Evolutionary conservation across 1,140 invertebrate genomes (phyloP), one percentile per base, ranked within the genome.

Genomic region (Tyrophagus putrescentiae): DNA sequence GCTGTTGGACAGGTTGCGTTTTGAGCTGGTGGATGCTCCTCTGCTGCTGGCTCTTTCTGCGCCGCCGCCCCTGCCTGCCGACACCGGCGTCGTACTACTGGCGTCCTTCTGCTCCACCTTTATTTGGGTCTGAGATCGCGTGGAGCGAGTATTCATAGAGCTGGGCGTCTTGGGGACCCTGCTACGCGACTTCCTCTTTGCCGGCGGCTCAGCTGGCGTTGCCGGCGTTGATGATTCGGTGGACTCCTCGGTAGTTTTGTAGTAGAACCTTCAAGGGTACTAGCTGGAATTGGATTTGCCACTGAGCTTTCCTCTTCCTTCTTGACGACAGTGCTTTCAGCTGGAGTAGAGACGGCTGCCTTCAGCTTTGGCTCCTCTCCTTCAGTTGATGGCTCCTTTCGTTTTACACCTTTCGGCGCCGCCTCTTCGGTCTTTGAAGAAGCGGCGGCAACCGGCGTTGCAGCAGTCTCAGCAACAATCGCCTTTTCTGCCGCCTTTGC

Each of bases 401-500:
- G n/a, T 6, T 13, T 9, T 29, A n/a, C 57, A 52, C 4, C 21
- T 6, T 61, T n/a, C 16, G 21, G 32, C 61, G 45, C 6, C 31
- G 28, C 60, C 31, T 62, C 60, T 53, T 6, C 23, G 23, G 27
- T 44, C 23, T 62, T 18, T 32, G 44, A 18, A 5, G 29, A 27
- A 44, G 18, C 60, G 21, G 60, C 34, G 18, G 18, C 28, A n/a
- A n/a, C 34, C 28, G 60, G 28, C 11, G 31, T 62, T 16, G 60
- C 60, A 21, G 53, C 50, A 27, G 11, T 60, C 4, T 25, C 13
- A 56, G 16, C 23, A 50, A 50, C 7, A 27, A 33, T 42, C 52
- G 16, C 11, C 29, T 42, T 28, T 33, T 41, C 28, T 33, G 7
- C 31, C 39, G 25, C 16, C 21, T 27, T 32, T 33, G n/a, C n/a